Base-by-base conservation (phyloP, 2,888 invertebrate species). In the Selenia dentaria region DNA sequence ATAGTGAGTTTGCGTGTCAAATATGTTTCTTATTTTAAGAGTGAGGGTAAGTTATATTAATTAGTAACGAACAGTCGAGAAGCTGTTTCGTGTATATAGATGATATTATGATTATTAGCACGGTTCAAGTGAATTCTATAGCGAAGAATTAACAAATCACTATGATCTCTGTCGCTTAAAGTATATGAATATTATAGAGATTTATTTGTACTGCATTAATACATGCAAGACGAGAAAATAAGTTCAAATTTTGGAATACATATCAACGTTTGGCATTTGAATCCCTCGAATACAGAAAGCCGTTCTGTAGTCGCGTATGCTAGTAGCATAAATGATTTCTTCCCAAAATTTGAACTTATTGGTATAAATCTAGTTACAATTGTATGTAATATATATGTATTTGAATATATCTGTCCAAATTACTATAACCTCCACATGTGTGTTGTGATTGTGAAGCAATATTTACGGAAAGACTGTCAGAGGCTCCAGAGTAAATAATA, bases 401-500 rank as follows among this genome's bases (percentile, higher is more conserved):
- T 47, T 27, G 9, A 10, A 28, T 38, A 27, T 22, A 27, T 57
- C 53, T 67, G 60, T 66, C 63, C 55, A 66, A 66, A 70, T 54
- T 62, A 47, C 35, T 40, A 18, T 50, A 45, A 54, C 48, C 55
- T 54, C 57, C 55, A 63, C 61, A 60, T 56, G 51, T 54, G 79
- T 68, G 83, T 85, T 81, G 80, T 83, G 80, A 81, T 74, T 70
- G 71, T 70, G 59, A 76, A 78, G 75, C 72, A 79, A 80, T 79
- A 74, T 72, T 59, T 74, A 77, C 66, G 64, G 68, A 71, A 86
- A 87, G 86, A 87, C 85, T 87, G 83, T 68, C 67, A 59, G 82
- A 80, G 78, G 81, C 76, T 83, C 76, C 80, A 81, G 65, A 36
- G 9, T 45, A 67, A 63, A 57, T 70, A 72, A 70, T 70, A 72